These are phyloP conservation scores for Lepidurus arcticus DNA, from an alignment of 1,140 invertebrate genomes.

Conservation along the genomic window DNA sequence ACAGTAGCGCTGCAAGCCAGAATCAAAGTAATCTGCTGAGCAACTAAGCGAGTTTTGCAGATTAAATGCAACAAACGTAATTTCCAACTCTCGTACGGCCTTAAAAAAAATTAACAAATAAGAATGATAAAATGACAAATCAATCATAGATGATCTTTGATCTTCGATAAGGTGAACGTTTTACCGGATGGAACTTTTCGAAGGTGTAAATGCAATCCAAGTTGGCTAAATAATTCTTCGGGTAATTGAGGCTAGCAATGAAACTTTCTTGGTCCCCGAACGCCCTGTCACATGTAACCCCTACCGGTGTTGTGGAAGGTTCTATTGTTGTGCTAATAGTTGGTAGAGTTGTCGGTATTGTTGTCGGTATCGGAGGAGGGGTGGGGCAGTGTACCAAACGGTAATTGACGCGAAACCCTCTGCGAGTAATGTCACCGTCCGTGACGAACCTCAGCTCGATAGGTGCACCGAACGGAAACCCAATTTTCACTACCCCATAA, in stretches of 20 bases:
- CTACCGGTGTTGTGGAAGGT: conserved; percentile 32
- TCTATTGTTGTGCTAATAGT: not conserved
- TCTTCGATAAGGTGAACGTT: not conserved
- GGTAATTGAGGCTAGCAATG: conserved; percentile 33
- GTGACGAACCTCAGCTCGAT: conserved; percentile 29
- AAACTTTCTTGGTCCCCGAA: conserved; percentile 28
- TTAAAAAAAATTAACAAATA: not conserved
- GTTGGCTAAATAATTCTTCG: conserved; percentile 31
- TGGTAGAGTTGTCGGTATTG: not conserved
- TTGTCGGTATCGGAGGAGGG: not conserved
- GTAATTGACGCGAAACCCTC: conserved; percentile 32
- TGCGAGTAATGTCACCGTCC: conserved; percentile 22
- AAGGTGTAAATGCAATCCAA: conserved; percentile 33
- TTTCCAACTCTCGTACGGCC: conserved; percentile 29
- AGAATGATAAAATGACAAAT: conserved; percentile 1
- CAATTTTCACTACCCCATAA: conserved; percentile 27
- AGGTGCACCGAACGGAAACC: conserved; percentile 23
- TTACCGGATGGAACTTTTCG: conserved; percentile 31
- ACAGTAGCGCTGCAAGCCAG: conserved; percentile 27
- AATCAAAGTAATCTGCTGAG: conserved; percentile 30
- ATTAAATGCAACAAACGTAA: conserved; percentile 31
- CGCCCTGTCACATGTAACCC: conserved; percentile 32
- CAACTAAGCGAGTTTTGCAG: conserved; percentile 29
- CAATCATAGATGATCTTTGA: not conserved
- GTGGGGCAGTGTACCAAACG: conserved; percentile 20